These are phyloP conservation scores for Syngnathus acus DNA, from an alignment of 2,797 vertebrate genomes.

Conservation along the genomic window DNA sequence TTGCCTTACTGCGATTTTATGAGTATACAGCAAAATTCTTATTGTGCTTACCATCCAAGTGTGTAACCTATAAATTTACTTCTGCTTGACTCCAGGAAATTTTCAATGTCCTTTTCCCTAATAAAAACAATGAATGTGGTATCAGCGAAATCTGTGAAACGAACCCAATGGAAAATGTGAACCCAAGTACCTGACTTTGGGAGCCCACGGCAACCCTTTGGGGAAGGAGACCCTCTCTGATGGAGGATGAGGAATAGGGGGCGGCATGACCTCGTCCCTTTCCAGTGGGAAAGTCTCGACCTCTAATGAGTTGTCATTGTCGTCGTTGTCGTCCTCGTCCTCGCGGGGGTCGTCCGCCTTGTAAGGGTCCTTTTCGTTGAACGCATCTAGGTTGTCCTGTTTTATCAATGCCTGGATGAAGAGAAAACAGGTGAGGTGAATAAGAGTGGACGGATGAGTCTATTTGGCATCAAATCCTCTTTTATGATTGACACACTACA, in stretches of 20 bases:
- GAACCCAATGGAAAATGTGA: neutral
- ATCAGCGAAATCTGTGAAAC: neutral
- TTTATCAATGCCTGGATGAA: constrained; percentile 83
- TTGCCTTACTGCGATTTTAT: neutral
- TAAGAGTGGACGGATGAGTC: neutral
- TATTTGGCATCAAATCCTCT: neutral
- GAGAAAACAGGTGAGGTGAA: neutral
- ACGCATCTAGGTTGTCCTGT: constrained; percentile 95
- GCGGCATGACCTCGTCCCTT: constrained; percentile 93
- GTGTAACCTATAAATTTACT: constrained; percentile 99
- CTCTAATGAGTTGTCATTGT: constrained; percentile 87
- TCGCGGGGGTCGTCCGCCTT: constrained; percentile 89
- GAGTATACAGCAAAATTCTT: neutral
- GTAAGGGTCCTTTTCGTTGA: constrained; percentile 94
- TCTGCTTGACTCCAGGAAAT: constrained; percentile 94
- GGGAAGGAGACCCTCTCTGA: constrained; percentile 88
- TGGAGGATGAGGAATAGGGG: constrained; percentile 81
- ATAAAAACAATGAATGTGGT: constrained; percentile 5
- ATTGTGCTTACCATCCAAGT: constrained; percentile 79
- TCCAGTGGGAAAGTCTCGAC: constrained; percentile 88
- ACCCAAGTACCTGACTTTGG: constrained; percentile 86
- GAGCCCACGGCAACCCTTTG: constrained; percentile 95
- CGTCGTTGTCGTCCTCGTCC: constrained; percentile 94
- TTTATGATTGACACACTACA: neutral
- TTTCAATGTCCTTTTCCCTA: constrained; percentile 98